Evolutionary conservation across 37 sponge, comb jelly and placozoan genomes (phyloP), one percentile per base, ranked within the genome.

Genomic region (Aplysina aerophoba): DNA sequence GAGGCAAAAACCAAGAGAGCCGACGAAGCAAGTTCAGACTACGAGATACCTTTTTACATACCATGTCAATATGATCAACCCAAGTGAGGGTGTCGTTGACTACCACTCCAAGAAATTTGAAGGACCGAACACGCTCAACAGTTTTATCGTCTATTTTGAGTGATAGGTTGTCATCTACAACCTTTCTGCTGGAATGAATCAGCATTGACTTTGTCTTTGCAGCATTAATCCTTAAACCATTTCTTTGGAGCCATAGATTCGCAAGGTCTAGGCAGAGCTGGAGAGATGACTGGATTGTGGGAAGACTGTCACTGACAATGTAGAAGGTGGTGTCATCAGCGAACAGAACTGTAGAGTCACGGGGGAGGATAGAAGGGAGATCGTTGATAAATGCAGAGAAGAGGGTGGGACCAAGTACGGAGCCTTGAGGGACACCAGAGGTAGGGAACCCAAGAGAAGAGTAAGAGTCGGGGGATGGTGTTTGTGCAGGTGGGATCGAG

Each of bases 381-480:
- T 71, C 73, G 16, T 71, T 71, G 73, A 71, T 71, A 15, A 71
- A 71, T 20, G 73, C 73, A 35, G 73, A 71, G 16, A 35, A 71
- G 2, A 71, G 34, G 73, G 73, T 35, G 11, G 73, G 73, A 34
- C 73, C 73, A 71, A 27, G 73, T 6, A 71, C 73, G 2, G 73
- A 71, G 16, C 73, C 73, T 71, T 71, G 73, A 5, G 73, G 73
- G 73, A 71, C 73, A 71, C 73, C 73, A 71, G 73, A 27, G 28
- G 73, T 28, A 34, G 73, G 64, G 73, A 19, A 71, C 4, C 73
- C 73, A 71, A 33, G 34, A 19, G 36, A 27, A 71, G 73, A 71
- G 73, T 28, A 71, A 12, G 11, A 19, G 28, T 71, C 28, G 11
- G 11, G n/a, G n/a, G n/a, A n/a, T n/a, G n/a, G n/a, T n/a, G n/a